These are phyloP conservation scores for Archocentrus centrarchus DNA, from an alignment of 2,113 vertebrate species.

Conservation along the genomic window DNA sequence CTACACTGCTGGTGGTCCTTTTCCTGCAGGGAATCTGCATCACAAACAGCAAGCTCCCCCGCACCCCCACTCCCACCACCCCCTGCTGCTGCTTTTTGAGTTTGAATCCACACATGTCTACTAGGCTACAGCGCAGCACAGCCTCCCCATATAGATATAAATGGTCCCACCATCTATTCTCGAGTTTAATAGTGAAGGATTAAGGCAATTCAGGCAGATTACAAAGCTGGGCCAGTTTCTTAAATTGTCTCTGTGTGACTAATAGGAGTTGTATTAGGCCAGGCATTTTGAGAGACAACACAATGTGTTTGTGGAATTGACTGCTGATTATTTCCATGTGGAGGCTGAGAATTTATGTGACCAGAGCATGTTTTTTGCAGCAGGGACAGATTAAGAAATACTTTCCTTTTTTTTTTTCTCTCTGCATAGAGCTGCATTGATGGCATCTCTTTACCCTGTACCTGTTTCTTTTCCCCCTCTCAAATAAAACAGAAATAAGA, in stretches of 20 bases:
- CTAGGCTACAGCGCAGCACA: constrained; percentile 9
- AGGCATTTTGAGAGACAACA: constrained; percentile 65
- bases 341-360: constrained; percentile 61
- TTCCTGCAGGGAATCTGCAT: constrained; percentile 53
- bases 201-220: constrained; percentile 71
- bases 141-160: constrained; percentile 53
- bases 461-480: constrained; percentile 30
- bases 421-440: constrained; percentile 13
- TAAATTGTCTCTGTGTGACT: constrained; percentile 77
- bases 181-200: constrained; percentile 73
- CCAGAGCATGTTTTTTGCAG: constrained; percentile 29
- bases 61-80: background rate
- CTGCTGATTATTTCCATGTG: constrained; percentile 72
- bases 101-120: constrained; percentile 39
- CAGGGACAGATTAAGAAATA: constrained; percentile 36
- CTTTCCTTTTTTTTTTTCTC: background rate
- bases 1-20: constrained; percentile 68
- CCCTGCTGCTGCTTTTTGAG: constrained; percentile 50
- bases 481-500: constrained; percentile 47
- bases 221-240: constrained; percentile 69
- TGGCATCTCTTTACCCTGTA: constrained; percentile 18
- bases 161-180: constrained; percentile 56
- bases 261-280: constrained; percentile 65
- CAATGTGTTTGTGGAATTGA: constrained; percentile 65
- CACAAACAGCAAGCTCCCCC: constrained; percentile 41